These are phyloP conservation scores for Troilus luridus DNA, from an alignment of 2,888 invertebrate genomes.

Conservation along the genomic window DNA sequence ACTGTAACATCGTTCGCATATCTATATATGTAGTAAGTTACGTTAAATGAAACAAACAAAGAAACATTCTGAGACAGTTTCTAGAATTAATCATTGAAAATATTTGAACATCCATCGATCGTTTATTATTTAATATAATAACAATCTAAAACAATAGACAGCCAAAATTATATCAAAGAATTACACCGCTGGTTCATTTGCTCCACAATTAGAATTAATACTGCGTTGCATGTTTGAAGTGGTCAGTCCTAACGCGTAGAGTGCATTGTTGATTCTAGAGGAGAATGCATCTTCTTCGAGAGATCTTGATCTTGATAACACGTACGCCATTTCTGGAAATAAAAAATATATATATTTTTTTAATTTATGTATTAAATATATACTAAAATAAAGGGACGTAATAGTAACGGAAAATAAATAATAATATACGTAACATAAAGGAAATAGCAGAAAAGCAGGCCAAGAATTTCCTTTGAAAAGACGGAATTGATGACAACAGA, in stretches of 20 bases:
- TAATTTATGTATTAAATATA: no score
- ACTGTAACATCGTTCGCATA: no score
- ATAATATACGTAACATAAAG: not conserved
- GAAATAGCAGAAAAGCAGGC: no score
- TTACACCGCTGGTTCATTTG: not conserved
- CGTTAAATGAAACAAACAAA: no score
- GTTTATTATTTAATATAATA: not conserved
- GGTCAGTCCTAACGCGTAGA: not conserved
- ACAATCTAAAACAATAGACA: not conserved
- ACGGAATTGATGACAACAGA: no score
- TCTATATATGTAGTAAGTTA: no score
- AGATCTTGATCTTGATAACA: not conserved
- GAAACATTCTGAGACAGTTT: no score
- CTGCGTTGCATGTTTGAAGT: not conserved
- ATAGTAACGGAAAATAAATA: not conserved
- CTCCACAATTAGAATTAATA: slow-evolving; percentile 4
- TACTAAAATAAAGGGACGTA: no score
- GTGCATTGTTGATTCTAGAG: not conserved
- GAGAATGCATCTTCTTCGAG: not conserved
- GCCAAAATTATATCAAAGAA: not conserved
- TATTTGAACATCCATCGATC: not conserved
- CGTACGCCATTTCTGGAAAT: not conserved
- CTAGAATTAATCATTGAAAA: not conserved
- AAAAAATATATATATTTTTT: not conserved
- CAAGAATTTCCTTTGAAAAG: no score